Evolutionary conservation across 37 sponge, comb jelly and placozoan genomes (phyloP).

Genomic region (Corticium candelabrum): DNA sequence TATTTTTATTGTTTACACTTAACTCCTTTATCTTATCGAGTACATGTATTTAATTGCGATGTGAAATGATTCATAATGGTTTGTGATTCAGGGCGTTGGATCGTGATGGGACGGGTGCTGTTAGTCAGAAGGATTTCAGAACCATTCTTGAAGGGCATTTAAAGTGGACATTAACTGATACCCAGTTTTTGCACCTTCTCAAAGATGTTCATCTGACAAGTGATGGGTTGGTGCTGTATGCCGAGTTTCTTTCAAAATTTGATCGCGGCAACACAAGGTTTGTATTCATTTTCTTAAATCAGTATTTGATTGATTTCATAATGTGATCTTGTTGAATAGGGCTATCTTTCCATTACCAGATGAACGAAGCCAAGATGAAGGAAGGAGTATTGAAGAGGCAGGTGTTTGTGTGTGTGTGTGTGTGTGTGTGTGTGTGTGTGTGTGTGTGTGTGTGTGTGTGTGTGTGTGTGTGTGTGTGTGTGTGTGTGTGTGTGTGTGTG

Average conservation of each 20-base stretch:
- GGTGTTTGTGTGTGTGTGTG: too few relatives aligned
- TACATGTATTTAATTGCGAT: too few relatives aligned
- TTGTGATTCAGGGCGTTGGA: background rate
- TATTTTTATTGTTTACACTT: too few relatives aligned
- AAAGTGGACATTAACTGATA: background rate
- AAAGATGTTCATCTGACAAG: background rate
- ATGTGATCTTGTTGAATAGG: too few relatives aligned
- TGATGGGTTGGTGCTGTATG: background rate
- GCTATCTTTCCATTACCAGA: too few relatives aligned
- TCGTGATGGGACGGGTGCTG: background rate
- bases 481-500: too few relatives aligned
- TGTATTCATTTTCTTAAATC: background rate
- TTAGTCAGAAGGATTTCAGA: background rate
- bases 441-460: too few relatives aligned
- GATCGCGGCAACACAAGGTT: background rate
- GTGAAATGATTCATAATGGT: too few relatives aligned
- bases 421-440: too few relatives aligned
- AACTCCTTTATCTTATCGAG: too few relatives aligned
- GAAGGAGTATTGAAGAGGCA: background rate
- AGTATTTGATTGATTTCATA: too few relatives aligned
- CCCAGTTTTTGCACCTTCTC: background rate
- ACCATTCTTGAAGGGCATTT: background rate
- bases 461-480: too few relatives aligned
- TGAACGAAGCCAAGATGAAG: background rate
- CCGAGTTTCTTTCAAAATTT: background rate